Percentiles rank a stretch among this genome's conserved stretches.
phyloP scores from a whole-genome alignment of 1,140 invertebrate species.

The Drosophila quadrilineata region DNA sequence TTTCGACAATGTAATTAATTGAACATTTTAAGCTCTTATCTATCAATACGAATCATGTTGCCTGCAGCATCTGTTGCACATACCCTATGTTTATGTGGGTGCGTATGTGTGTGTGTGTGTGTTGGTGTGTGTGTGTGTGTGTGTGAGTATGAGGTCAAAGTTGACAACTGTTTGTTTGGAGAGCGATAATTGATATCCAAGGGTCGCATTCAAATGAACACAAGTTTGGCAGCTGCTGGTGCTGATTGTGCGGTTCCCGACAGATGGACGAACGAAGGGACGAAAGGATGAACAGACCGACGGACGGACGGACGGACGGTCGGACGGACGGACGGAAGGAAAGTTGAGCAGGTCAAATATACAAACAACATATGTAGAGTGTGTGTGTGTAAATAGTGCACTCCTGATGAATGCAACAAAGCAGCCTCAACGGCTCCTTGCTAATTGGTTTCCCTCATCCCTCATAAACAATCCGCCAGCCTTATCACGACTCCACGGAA shows the following conservation, averaged over 20 bases:
- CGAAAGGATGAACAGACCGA: no score
- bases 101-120: not conserved
- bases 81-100: no score
- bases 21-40: conserved; percentile 20
- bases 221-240: not conserved
- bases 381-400: no score
- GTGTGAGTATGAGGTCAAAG: conserved; percentile 2
- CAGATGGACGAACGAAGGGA: no score
- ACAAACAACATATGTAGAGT: no score
- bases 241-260: no score
- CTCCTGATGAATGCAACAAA: not conserved
- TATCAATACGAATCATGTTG: not conserved
- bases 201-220: conserved; percentile 2
- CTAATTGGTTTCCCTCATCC: conserved; percentile 5
- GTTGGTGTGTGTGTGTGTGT: not conserved
- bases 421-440: not conserved
- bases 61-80: conserved; percentile 5
- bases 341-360: no score
- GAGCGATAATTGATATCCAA: conserved; percentile 29
- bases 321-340: no score
- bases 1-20: conserved; percentile 56
- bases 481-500: conserved; percentile 16
- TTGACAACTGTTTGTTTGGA: conserved; percentile 35
- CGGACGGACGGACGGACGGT: no score
- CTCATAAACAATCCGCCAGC: not conserved